Evolutionary conservation across 2,888 invertebrate species (phyloP), one percentile per base, ranked within the genome.

Genomic region (Dynastes maya): DNA sequence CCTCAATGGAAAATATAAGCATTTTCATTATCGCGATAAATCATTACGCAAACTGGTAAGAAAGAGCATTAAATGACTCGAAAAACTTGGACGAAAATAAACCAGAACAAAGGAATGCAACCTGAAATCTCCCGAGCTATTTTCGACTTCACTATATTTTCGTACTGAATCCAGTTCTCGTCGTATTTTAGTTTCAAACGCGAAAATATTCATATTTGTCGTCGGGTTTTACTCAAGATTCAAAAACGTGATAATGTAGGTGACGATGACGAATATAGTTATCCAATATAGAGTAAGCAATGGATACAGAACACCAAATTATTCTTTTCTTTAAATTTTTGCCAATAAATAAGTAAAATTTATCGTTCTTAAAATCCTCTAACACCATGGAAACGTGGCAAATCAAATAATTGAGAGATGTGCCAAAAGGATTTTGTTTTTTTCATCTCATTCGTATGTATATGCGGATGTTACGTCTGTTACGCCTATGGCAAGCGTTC

Each of bases 401-500:
- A 2, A 45, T 45, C 40, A 55, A 70, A 70, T 70, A 53, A 53
- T 70, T 70, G 53, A 32, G 53, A 55, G 8, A 13, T 55, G 55
- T 71, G 55, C 70, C 55, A 71, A 71, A 32, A 49, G 37, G 16
- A 45, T 8, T 3, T 45, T 61, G 27, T 63, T 75, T 45, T 64
- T 16, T 65, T 53, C 65, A 11, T 65, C 29, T 76, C 11, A 5
- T 49, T n/a, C 45, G 32, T 65, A 49, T 16, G 16, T 16, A 16
- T 64, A 76, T 16, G 11, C 40, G 32, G 40, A 45, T 76, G 49
- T 65, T 67, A 64, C 51, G 55, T 76, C 37, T 53, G 76, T 65
- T 76, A 76, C 76, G 76, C 65, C 76, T 37, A 29, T 76, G 76
- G 76, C 76, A 76, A 76, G n/a, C 51, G 51, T 76, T 76, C 76